These are phyloP conservation scores for Heliothis virescens DNA, from an alignment of 1,140 invertebrate species.

Conservation along the genomic window DNA sequence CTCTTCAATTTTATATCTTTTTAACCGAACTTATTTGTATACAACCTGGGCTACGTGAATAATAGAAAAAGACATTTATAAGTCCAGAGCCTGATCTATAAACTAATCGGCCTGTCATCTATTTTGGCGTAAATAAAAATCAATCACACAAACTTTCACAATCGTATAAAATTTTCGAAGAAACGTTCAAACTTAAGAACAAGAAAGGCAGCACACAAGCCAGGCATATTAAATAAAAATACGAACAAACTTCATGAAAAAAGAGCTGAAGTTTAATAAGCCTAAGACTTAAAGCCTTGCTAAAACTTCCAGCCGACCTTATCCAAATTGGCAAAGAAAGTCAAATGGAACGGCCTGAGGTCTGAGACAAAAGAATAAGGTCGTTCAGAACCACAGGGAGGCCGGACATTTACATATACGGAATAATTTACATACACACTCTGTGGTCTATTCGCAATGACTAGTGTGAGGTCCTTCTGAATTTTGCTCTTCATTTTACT, in stretches of 20 bases:
- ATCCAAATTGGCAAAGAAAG: conserved; percentile 37
- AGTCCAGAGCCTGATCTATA: too few relatives aligned
- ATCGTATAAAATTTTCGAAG: too few relatives aligned
- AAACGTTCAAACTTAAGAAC: too few relatives aligned
- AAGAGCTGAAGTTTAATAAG: neutral
- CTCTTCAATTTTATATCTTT: too few relatives aligned
- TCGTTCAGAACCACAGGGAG: conserved; percentile 11
- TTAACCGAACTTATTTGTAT: too few relatives aligned
- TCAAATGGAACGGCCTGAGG: conserved; percentile 25
- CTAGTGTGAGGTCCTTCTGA: neutral
- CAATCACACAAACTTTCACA: too few relatives aligned
- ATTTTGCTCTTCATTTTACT: neutral
- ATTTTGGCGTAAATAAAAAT: too few relatives aligned
- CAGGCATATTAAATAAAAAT: neutral
- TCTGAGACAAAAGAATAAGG: conserved; percentile 43
- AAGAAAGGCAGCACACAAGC: neutral
- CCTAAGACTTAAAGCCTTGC: neutral
- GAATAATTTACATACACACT: conserved; percentile 17
- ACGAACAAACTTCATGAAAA: conserved; percentile 2
- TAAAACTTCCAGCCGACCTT: conserved; percentile 8
- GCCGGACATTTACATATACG: conserved; percentile 32
- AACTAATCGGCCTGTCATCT: too few relatives aligned
- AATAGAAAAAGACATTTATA: too few relatives aligned
- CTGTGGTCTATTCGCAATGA: neutral
- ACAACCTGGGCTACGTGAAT: too few relatives aligned